Conservation (phyloP, 2,888 invertebrate genomes). For the Eulithis prunata region DNA sequence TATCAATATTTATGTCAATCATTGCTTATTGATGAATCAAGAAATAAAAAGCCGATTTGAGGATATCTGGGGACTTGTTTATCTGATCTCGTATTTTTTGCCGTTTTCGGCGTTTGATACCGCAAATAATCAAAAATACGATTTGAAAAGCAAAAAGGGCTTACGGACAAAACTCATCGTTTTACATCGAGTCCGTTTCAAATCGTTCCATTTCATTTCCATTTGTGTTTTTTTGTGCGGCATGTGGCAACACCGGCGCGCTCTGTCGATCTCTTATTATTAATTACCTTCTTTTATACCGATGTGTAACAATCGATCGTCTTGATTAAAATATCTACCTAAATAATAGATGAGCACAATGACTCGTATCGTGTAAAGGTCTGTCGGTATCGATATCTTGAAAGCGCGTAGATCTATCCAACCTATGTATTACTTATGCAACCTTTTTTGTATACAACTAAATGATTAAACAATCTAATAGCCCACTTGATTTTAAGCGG, state of each 20-base stretch:
- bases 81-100: constrained; percentile 49
- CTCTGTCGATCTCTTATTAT: constrained; percentile 74
- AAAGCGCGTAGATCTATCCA: neutral
- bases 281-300: constrained; percentile 81
- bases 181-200: constrained; percentile 75
- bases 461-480: too few species aligned
- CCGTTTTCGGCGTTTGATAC: constrained; percentile 51
- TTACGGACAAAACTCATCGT: constrained; percentile 68
- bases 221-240: constrained; percentile 76
- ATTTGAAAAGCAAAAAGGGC: constrained; percentile 70
- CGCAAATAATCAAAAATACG: constrained; percentile 69
- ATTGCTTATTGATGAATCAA: constrained; percentile 43
- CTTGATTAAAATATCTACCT: constrained; percentile 80
- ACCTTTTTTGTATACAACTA: too few species aligned
- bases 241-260: constrained; percentile 70
- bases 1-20: constrained; percentile 42
- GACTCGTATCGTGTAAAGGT: constrained; percentile 59
- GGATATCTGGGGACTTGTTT: constrained; percentile 53
- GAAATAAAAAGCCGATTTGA: constrained; percentile 46
- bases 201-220: constrained; percentile 78
- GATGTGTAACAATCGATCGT: constrained; percentile 75
- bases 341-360: constrained; percentile 75
- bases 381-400: constrained; percentile 31
- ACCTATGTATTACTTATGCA: neutral
- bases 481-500: too few species aligned